Percentiles rank a stretch among this genome's conserved stretches.
Conservation (phyloP, 1,140 invertebrate species). For the Calephelis virginiensis region DNA sequence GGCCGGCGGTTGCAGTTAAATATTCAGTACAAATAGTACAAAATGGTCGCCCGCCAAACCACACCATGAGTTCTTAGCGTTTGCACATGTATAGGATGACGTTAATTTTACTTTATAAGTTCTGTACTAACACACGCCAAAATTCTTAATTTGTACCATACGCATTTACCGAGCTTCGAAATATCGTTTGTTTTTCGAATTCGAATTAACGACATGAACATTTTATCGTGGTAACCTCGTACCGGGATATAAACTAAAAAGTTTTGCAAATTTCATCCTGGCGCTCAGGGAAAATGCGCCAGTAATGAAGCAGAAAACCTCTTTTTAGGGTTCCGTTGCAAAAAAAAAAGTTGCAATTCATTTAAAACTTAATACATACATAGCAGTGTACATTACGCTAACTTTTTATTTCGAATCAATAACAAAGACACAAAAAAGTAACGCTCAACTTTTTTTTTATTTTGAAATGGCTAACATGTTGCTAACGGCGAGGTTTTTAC, state of each 20-base stretch:
- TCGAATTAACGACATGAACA: conserved; percentile 1
- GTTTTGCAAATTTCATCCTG: not conserved
- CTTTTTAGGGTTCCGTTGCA: not conserved
- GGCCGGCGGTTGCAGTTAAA: no score
- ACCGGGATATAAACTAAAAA: conserved; percentile 4
- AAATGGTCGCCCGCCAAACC: no score
- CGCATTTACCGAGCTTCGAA: not conserved
- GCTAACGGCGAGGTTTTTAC: no score
- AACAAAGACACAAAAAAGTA: no score
- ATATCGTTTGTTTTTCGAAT: not conserved
- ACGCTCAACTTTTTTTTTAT: no score
- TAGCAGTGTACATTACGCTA: no score
- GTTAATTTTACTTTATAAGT: not conserved
- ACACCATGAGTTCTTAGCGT: no score
- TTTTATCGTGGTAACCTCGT: not conserved
- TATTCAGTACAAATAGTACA: no score
- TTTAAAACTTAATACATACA: no score
- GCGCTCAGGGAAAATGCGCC: conserved; percentile 3
- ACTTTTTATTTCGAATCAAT: no score
- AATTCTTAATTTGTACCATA: not conserved
- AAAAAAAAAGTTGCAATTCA: no score
- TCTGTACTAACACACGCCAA: not conserved
- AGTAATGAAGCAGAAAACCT: not conserved
- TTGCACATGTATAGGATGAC: not conserved
- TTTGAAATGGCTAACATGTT: no score